Evolutionary conservation across 2,797 vertebrate species (phyloP).

Genomic region (Premnoplex brunnescens): DNA sequence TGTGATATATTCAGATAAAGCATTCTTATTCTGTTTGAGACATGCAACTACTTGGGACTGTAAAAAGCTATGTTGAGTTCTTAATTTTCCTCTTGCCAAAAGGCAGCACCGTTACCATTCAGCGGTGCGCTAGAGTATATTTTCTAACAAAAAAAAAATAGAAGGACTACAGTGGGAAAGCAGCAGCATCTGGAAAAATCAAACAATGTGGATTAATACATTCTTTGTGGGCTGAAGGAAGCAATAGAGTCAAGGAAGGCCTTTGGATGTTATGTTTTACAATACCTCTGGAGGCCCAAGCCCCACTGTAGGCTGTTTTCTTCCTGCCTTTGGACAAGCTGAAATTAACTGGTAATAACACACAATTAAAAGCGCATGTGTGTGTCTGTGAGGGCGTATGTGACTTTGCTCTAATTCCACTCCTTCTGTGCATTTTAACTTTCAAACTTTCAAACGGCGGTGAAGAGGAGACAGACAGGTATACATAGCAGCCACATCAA

Average conservation of each 20-base stretch:
- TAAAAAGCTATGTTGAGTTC: background rate
- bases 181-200: conserved; percentile 15
- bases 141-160: background rate
- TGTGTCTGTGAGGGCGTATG: background rate
- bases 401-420: conserved; percentile 38
- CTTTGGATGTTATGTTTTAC: conserved; percentile 60
- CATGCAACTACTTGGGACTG: background rate
- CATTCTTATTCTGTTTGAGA: background rate
- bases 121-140: background rate
- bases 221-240: conserved; percentile 56
- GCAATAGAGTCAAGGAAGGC: conserved; percentile 27
- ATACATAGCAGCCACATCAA: conserved; percentile 76
- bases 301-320: conserved; percentile 53
- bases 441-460: conserved; percentile 38
- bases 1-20: background rate
- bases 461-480: conserved; percentile 72
- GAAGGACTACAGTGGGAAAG: conserved; percentile 3
- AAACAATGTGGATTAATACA: conserved; percentile 46
- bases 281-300: conserved; percentile 56
- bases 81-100: conserved; percentile 8
- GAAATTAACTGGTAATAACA: conserved; percentile 70
- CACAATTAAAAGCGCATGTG: conserved; percentile 71
- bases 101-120: background rate
- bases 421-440: conserved; percentile 64
- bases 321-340: conserved; percentile 62